A percentile compares a stretch with the other conserved stretches of the same genome.
phyloP scores from a whole-genome alignment of 2,113 vertebrate species.

The Daboia siamensis region DNA sequence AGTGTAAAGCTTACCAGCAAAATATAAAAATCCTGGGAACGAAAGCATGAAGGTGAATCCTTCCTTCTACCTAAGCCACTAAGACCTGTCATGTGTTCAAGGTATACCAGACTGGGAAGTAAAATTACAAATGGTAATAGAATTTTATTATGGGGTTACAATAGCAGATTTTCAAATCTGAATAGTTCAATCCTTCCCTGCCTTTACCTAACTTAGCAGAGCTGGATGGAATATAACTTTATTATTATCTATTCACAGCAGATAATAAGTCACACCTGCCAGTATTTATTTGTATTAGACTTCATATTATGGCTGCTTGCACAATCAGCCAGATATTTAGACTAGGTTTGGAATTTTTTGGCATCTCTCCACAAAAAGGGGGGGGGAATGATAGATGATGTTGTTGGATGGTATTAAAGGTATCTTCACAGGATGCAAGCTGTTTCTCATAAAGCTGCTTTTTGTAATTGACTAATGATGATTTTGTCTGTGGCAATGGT shows the following conservation, averaged over 20 bases:
- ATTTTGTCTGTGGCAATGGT: background rate
- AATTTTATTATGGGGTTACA: background rate
- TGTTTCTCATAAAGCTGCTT: background rate
- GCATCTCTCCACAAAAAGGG: background rate
- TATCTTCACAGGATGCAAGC: background rate
- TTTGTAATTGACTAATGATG: background rate
- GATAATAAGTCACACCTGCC: background rate
- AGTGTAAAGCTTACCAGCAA: background rate
- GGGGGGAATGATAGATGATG: background rate
- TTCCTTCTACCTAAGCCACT: background rate
- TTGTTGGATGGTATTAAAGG: background rate
- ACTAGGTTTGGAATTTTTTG: background rate
- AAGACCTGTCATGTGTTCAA: background rate
- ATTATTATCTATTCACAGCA: background rate
- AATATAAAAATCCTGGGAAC: background rate
- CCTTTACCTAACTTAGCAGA: background rate
- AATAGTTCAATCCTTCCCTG: background rate
- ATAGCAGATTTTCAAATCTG: background rate
- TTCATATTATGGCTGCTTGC: background rate
- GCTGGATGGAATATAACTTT: background rate
- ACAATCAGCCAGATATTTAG: background rate
- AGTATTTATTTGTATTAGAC: background rate
- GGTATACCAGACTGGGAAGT: background rate
- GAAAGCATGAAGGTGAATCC: background rate
- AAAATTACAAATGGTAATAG: background rate